A percentile compares a stretch with the other conserved stretches of the same genome.
Conservation (phyloP, 1,140 invertebrate genomes). For the Chionoecetes opilio region DNA sequence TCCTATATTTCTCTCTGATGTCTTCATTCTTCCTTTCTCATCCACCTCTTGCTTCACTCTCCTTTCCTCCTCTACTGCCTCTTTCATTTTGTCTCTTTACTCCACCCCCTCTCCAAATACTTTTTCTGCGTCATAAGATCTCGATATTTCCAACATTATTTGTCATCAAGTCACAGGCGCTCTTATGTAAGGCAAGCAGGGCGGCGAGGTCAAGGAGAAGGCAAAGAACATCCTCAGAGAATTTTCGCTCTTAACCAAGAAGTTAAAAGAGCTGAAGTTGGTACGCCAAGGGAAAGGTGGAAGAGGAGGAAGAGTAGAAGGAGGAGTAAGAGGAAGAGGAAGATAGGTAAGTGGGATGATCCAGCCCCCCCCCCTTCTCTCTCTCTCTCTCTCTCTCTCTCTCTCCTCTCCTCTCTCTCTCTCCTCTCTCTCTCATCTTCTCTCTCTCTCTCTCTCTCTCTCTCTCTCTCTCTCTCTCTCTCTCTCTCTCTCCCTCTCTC, state of each 20-base stretch:
- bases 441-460: too few relatives aligned
- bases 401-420: too few relatives aligned
- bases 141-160: constrained; percentile 49
- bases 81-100: background rate
- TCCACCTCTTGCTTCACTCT: too few relatives aligned
- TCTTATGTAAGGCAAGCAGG: constrained; percentile 46
- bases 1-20: background rate
- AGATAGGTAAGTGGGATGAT: background rate
- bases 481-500: too few relatives aligned
- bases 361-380: too few relatives aligned
- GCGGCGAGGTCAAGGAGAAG: background rate
- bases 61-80: background rate
- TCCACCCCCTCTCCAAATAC: background rate
- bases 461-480: too few relatives aligned
- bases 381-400: too few relatives aligned
- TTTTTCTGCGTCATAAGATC: background rate
- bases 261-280: background rate
- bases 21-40: background rate
- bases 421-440: too few relatives aligned
- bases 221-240: too few relatives aligned
- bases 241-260: background rate
- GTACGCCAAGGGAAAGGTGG: background rate
- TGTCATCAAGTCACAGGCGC: constrained; percentile 46
- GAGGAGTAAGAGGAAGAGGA: background rate
- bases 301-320: too few relatives aligned